Evolutionary conservation across 1,140 invertebrate genomes (phyloP).

Genomic region (Eciton burchellii): DNA sequence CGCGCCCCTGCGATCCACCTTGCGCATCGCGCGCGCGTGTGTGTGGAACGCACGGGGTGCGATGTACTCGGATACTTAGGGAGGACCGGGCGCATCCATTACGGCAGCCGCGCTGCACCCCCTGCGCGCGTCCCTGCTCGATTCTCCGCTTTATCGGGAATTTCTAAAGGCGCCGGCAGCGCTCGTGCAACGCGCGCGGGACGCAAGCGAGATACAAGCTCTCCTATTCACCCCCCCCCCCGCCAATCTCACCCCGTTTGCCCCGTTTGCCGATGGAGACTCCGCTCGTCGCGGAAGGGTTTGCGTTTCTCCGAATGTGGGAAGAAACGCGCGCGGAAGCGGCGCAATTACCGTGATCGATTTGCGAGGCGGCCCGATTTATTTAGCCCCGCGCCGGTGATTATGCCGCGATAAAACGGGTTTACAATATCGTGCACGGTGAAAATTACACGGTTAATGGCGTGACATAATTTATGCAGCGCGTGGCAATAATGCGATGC

Average conservation of each 20-base stretch:
- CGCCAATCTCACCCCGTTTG: too few species aligned
- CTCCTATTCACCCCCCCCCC: too few species aligned
- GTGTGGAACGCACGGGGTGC: slow-evolving; percentile 20
- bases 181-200: background rate
- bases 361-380: slow-evolving; percentile 39
- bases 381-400: slow-evolving; percentile 44
- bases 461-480: slow-evolving; percentile 62
- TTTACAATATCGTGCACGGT: slow-evolving; percentile 52
- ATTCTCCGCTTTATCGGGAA: slow-evolving; percentile 72
- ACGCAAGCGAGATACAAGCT: background rate
- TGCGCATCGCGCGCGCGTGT: background rate
- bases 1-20: slow-evolving; percentile 3
- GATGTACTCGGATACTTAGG: slow-evolving; percentile 53
- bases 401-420: slow-evolving; percentile 54
- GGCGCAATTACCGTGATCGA: slow-evolving; percentile 47
- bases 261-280: too few species aligned
- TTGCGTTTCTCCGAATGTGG: background rate
- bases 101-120: slow-evolving; percentile 17
- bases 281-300: background rate
- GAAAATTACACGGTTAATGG: slow-evolving; percentile 57
- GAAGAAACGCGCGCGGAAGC: background rate
- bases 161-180: slow-evolving; percentile 61
- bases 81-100: slow-evolving; percentile 60
- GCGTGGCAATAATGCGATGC: slow-evolving; percentile 58
- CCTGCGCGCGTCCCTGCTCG: slow-evolving; percentile 46